phyloP scores from a whole-genome alignment of 2,888 invertebrate species.

The Pammene aurita region DNA sequence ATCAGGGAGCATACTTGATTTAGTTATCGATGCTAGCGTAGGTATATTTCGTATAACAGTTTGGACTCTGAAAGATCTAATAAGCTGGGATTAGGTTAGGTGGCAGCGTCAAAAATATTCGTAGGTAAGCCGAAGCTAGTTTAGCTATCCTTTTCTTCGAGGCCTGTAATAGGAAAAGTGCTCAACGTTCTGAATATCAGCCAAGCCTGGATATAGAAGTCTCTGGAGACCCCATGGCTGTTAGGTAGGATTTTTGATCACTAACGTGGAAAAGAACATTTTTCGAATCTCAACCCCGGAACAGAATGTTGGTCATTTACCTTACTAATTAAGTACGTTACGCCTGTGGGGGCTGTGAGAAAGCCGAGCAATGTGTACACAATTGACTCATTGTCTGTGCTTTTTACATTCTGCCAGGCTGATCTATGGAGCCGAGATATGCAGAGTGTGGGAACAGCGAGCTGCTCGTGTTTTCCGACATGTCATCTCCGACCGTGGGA shows the following conservation, averaged over 20 bases:
- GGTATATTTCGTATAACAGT: no score
- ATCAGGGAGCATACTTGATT: no score
- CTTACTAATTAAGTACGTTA: slow-evolving; percentile 76
- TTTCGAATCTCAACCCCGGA: slow-evolving; percentile 54
- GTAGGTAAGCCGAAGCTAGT: no score
- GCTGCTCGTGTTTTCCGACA: slow-evolving; percentile 71
- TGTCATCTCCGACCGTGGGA: slow-evolving; percentile 79
- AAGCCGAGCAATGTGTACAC: slow-evolving; percentile 73
- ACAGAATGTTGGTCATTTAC: slow-evolving; percentile 77
- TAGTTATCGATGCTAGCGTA: no score
- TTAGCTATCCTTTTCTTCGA: no score
- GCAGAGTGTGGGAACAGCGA: slow-evolving; percentile 80
- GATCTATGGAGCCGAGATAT: slow-evolving; percentile 81
- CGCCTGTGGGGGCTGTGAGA: slow-evolving; percentile 77
- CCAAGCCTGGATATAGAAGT: no score
- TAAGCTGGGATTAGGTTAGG: no score
- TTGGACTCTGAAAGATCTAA: no score
- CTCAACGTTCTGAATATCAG: no score
- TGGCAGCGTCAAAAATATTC: no score
- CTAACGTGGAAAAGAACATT: background rate
- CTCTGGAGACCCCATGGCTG: no score
- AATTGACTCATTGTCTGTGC: slow-evolving; percentile 81
- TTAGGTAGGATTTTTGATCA: background rate
- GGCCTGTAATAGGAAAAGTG: no score
- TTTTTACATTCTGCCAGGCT: slow-evolving; percentile 77